Evolutionary conservation across 2,797 vertebrate species (phyloP), one percentile per base, ranked within the genome.

Genomic region (Rallus crepitans): DNA sequence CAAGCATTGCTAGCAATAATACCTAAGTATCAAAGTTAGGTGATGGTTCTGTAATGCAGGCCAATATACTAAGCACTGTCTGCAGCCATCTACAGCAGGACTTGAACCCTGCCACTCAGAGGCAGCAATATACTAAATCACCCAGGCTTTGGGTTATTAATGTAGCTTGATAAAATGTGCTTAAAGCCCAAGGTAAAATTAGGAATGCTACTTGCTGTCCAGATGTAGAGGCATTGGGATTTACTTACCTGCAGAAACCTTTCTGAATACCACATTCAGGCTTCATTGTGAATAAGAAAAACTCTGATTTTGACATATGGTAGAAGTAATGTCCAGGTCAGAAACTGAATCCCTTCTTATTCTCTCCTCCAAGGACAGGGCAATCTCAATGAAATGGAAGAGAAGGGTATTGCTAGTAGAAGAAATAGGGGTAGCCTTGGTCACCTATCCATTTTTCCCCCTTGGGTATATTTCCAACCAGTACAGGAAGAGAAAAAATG

Each of bases 231-330:
- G 16, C 0, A 0, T 4, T 57, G 37, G 39, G 40, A n/a, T 73
- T 89, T 50, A 90, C 94, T 96, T 95, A 94, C 89, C 96, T 90
- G 93, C 19, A 25, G 56, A 73, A 89, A 42, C 5, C 4, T 30
- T 59, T 80, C 59, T 70, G 31, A 84, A 60, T 7, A 70, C 20
- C 17, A 68, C 87, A 73, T 73, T 68, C 30, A 77, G 77, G 11
- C 8, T 65, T n/a, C 63, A 40, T n/a, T 37, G 45, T 48, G 33
- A 73, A 72, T 21, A n/a, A 81, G 16, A 24, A 56, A 75, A 78
- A 27, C 42, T 60, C 52, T 28, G 23, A 0, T 31, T 79, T 37
- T n/a, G 17, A 60, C 3, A 23, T 48, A 5, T 7, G 21, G 23
- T 48, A 39, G 23, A 68, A 68, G 13, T 15, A 80, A 17, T 23